Evolutionary conservation across 2,113 vertebrate genomes (phyloP), one percentile per base, ranked within the genome.

Genomic region (Festucalex cinctus): DNA sequence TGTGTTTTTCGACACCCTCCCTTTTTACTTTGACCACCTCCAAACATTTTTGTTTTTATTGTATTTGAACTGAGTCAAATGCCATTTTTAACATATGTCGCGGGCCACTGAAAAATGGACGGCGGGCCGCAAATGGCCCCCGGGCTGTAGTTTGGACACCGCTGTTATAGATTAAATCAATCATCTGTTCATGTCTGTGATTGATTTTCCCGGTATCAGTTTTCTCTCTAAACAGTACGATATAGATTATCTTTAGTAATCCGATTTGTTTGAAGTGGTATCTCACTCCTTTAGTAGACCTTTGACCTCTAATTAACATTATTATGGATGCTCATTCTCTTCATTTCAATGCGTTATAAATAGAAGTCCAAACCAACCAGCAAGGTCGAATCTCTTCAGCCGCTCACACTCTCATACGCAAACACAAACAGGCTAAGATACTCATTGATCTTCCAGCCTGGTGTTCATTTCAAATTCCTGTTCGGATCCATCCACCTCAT

Each of bases 381-480:
- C 63, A 86, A 88, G 87, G 87, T 88, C 84, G 68, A 85, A 76
- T 56, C 51, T 83, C 67, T 62, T 64, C 73, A 67, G 70, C 56
- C 22, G 36, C 69, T 77, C 53, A 71, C 62, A 62, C 65, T 68
- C 12, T 14, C 53, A 61, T 48, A 58, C 62, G 28, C 49, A 72
- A 72, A 77, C 65, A 71, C 74, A 70, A 71, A 74, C 65, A 74
- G 60, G 64, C 36, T 9, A 68, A 77, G 77, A 77, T 37, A 66
- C 72, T 35, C 79, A 90, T 93, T 89, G 91, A 92, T 92, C 82
- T 71, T 57, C 5, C 12, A 37, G 58, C 69, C 72, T 67, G 88
- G 90, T 90, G 80, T 92, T 91, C 72, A 91, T 92, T 92, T 91
- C 92, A 91, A 85, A 91, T 93, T 91, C 89, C 90, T 91, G 89